phyloP scores from a whole-genome alignment of 92 coral and sea anemone genomes.

The Actinostola sp. region DNA sequence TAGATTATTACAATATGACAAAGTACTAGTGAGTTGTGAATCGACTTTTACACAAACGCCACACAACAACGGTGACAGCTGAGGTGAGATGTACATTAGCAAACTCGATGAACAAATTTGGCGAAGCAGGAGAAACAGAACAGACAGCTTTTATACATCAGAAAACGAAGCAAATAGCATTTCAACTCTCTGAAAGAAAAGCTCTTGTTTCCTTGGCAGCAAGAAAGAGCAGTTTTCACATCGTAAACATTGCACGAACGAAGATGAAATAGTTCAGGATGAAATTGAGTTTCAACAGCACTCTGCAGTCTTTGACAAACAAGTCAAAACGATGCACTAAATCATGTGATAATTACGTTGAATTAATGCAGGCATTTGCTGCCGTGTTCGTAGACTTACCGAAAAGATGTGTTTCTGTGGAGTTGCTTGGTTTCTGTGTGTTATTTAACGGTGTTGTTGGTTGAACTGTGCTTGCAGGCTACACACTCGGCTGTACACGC shows the following conservation, averaged over 20 bases:
- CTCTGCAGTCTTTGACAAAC: background rate
- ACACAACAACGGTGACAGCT: too few species aligned
- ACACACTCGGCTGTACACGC: background rate
- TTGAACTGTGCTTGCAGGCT: background rate
- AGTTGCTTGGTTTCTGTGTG: background rate
- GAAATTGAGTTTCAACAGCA: background rate
- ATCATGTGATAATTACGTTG: background rate
- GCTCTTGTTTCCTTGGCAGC: too few species aligned
- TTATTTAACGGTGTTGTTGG: background rate
- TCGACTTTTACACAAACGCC: too few species aligned
- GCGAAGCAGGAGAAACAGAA: too few species aligned
- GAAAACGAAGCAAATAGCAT: too few species aligned
- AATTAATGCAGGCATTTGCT: background rate
- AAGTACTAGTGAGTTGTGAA: too few species aligned
- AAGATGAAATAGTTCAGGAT: background rate
- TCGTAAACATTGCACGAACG: background rate
- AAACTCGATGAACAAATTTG: too few species aligned
- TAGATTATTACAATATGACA: too few species aligned
- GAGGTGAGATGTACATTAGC: too few species aligned
- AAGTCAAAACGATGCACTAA: background rate
- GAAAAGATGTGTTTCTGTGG: background rate
- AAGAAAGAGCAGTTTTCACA: too few species aligned
- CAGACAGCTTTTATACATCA: too few species aligned
- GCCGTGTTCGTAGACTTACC: background rate
- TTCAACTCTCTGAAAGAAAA: too few species aligned